Conservation (phyloP, 2,113 vertebrate species). For the Nothocercus nigrocapillus region DNA sequence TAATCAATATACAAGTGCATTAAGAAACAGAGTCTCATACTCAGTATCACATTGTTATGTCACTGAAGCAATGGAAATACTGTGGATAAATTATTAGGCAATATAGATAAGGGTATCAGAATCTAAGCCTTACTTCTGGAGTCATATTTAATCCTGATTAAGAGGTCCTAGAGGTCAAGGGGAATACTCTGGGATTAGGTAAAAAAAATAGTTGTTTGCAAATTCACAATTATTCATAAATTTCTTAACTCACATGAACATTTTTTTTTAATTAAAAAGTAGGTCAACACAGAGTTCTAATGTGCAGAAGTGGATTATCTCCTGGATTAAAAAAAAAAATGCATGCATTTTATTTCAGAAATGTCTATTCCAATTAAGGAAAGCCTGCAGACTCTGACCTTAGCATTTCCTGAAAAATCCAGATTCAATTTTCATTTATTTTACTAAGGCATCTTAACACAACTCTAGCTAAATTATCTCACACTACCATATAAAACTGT, state of each 20-base stretch:
- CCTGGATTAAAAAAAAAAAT: background rate
- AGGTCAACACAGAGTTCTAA: background rate
- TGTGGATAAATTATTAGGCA: background rate
- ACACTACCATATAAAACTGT: background rate
- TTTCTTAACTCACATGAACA: background rate
- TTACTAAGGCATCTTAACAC: background rate
- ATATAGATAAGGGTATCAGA: background rate
- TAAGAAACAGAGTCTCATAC: background rate
- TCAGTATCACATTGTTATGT: background rate
- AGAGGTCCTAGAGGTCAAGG: background rate
- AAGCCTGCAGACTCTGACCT: background rate
- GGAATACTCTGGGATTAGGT: background rate
- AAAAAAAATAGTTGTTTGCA: constrained; percentile 36
- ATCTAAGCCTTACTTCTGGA: background rate
- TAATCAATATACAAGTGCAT: background rate
- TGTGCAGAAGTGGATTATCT: background rate
- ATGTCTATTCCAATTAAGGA: background rate
- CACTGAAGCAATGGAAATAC: background rate
- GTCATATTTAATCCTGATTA: background rate
- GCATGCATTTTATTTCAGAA: background rate
- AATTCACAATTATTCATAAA: constrained; percentile 2
- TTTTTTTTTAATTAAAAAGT: background rate
- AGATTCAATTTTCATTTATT: background rate
- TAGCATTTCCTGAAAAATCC: background rate
- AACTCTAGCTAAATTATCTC: background rate